phyloP scores from a whole-genome alignment of 1,140 invertebrate species.

The Pissodes strobi region DNA sequence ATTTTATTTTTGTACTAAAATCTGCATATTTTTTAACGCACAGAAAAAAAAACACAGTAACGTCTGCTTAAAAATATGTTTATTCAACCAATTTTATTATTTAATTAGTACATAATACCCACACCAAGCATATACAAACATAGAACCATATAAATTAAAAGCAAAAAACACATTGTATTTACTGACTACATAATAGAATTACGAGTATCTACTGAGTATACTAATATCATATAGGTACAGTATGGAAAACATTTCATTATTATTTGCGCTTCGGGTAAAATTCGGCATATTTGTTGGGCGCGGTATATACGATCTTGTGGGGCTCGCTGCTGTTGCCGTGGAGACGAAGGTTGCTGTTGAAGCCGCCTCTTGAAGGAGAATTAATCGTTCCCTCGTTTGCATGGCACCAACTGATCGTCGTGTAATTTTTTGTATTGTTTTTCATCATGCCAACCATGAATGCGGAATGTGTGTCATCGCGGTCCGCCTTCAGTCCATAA shows the following conservation, averaged over 20 bases:
- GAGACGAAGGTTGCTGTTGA: not conserved
- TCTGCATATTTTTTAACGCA: too few species aligned
- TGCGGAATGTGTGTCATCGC: not conserved
- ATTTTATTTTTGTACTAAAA: too few species aligned
- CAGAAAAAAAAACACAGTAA: too few species aligned
- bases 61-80: too few species aligned
- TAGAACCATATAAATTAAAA: too few species aligned
- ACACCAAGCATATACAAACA: too few species aligned
- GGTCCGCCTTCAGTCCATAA: not conserved
- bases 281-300: not conserved
- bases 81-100: too few species aligned
- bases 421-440: slow-evolving; percentile 1
- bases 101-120: too few species aligned
- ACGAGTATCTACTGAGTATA: not conserved
- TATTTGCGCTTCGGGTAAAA: slow-evolving; percentile 2
- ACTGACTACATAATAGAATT: not conserved
- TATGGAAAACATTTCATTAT: not conserved
- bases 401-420: too few species aligned
- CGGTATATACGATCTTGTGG: not conserved
- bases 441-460: not conserved
- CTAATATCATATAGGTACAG: not conserved
- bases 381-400: not conserved
- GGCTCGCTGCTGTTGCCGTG: not conserved
- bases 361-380: not conserved
- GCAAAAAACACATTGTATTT: not conserved